These are phyloP conservation scores for Dasyprocta punctata DNA, from an alignment of 2,113 vertebrate species.

Conservation along the genomic window DNA sequence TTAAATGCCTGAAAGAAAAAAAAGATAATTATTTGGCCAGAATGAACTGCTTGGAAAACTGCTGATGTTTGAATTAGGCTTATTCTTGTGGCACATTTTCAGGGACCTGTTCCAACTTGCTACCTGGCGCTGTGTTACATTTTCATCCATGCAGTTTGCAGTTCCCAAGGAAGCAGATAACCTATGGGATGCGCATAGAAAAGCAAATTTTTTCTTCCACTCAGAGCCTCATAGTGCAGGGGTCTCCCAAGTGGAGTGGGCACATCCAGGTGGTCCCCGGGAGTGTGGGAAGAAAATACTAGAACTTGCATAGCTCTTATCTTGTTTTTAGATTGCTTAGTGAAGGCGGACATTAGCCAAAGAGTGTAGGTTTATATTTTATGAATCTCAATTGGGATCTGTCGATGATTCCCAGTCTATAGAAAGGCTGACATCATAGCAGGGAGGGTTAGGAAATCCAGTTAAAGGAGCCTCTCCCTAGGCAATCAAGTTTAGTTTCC, in stretches of 20 bases:
- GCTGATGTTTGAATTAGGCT: constrained; percentile 43
- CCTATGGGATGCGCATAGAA: background rate
- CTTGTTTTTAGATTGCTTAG: background rate
- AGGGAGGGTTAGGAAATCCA: background rate
- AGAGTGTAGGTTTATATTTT: background rate
- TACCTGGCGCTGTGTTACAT: background rate
- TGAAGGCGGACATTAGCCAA: background rate
- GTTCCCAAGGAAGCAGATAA: constrained; percentile 52
- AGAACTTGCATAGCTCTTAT: background rate
- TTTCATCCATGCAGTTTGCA: background rate
- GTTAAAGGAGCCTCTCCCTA: constrained; percentile 49
- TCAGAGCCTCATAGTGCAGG: background rate
- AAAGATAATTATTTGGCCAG: constrained; percentile 43
- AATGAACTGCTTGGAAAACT: constrained; percentile 58
- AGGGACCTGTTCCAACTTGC: constrained; percentile 59
- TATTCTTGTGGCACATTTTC: background rate
- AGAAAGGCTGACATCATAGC: background rate
- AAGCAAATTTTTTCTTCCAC: background rate
- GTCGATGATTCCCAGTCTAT: background rate
- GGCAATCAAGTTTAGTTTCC: background rate
- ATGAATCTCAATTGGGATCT: background rate
- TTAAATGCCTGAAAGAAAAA: background rate
- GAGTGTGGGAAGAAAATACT: background rate
- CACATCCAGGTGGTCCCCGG: too few relatives aligned
- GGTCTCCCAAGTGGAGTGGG: background rate